Base-by-base conservation (phyloP, 1,140 invertebrate genomes). In the Varroa destructor region DNA sequence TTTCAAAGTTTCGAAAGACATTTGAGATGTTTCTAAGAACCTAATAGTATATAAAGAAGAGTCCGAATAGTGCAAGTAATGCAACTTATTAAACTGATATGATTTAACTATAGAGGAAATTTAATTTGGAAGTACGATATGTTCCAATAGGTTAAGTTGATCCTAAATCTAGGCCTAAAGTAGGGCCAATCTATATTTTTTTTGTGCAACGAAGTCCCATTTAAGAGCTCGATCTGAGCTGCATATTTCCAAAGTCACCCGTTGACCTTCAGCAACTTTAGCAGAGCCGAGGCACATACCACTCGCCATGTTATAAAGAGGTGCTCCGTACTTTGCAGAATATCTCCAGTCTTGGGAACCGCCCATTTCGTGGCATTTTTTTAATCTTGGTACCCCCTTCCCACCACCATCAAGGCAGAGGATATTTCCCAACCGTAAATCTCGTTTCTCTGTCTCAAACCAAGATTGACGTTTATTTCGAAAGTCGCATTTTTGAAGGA, bases 361-460 rank as follows among this genome's bases (percentile, higher is more conserved):
- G 25, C 89, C 87, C 83, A 90, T 88, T 79, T 93, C 91, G 78
- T 94, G 91, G 77, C 93, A 97, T 80, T 96, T 96, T 72, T 86
- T 86, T 6, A 96, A 80, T 61, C 85, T 81, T 0, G 90, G 88
- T 72, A 76, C 77, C 14, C 12, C 40, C 51, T 83, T 80, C 57
- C 84, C 80, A 1, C 80, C 82, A 1, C 88, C 86, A 80, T 95
- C 91, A 72, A 97, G 77, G 78, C 93, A 97, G 0, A 94, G 79
- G 40, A 91, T 81, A 74, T 89, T 86, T 1, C 87, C 88, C 43
- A 97, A 80, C 14, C 93, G 85, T n/a, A 96, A 78, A 79, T 95
- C 91, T 72, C 85, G 84, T 72, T 87, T 88, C 72, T 88, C 87
- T 0, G 90, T 93, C 79, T 93, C 87, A 75, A 87, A 90, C 89